Conservation (phyloP, 2,113 vertebrate species). For the Sinocyclocheilus maitianheensis region DNA sequence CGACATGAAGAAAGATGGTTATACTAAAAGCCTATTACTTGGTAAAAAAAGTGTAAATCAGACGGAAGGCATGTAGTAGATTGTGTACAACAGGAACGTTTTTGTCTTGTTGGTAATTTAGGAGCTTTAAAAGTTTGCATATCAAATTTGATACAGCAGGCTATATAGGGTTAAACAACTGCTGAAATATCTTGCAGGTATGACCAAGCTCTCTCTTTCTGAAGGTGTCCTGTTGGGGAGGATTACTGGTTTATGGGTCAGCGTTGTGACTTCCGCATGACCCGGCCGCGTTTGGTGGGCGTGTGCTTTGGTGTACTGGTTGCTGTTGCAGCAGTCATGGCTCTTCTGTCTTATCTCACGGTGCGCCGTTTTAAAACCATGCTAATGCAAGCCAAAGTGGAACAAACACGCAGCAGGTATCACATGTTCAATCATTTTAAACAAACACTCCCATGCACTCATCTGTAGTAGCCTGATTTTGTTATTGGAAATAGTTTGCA, state of each 20-base stretch:
- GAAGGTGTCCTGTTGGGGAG: slow-evolving; percentile 83
- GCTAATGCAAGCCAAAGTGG: slow-evolving; percentile 83
- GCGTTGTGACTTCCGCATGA: slow-evolving; percentile 83
- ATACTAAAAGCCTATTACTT: neutral
- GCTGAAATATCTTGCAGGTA: neutral
- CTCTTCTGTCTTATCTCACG: slow-evolving; percentile 69
- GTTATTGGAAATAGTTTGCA: slow-evolving; percentile 46
- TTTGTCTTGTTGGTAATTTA: too few relatives aligned
- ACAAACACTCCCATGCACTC: slow-evolving; percentile 13
- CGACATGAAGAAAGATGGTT: too few relatives aligned
- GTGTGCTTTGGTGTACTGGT: slow-evolving; percentile 75
- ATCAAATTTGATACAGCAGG: too few relatives aligned
- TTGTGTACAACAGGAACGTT: too few relatives aligned
- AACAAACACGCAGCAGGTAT: slow-evolving; percentile 89
- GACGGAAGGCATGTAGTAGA: too few relatives aligned
- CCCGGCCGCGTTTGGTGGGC: slow-evolving; percentile 75
- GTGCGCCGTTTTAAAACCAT: slow-evolving; percentile 78
- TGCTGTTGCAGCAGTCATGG: slow-evolving; percentile 69
- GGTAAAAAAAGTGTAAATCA: neutral
- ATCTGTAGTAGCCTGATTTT: neutral
- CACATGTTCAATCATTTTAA: neutral
- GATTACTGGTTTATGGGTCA: slow-evolving; percentile 90
- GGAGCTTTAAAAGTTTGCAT: too few relatives aligned
- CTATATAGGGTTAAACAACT: too few relatives aligned
- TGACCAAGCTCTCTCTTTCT: neutral